These are phyloP conservation scores for Andrena camellia DNA, from an alignment of 2,888 invertebrate species.

Conservation along the genomic window DNA sequence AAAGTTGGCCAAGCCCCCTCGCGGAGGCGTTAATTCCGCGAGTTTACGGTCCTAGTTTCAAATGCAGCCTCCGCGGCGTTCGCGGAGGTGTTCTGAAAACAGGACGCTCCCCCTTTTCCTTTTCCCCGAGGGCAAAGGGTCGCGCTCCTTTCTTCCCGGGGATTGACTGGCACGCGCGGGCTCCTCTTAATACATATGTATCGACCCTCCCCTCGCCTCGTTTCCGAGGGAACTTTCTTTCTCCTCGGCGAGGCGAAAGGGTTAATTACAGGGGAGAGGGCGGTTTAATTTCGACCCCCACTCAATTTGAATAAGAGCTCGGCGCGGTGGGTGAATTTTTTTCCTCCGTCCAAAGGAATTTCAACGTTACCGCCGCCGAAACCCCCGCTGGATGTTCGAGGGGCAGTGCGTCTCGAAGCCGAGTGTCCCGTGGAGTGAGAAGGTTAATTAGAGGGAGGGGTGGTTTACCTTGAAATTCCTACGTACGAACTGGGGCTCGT, in stretches of 20 bases:
- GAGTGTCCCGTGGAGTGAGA: slow-evolving; percentile 18
- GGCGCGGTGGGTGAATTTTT: slow-evolving; percentile 18
- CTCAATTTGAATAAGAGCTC: slow-evolving; percentile 39
- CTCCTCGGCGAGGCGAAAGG: slow-evolving; percentile 10
- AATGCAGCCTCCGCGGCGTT: slow-evolving; percentile 12
- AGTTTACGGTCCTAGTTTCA: slow-evolving; percentile 25
- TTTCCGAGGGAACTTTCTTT: neutral
- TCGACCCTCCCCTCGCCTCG: neutral
- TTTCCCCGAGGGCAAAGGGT: neutral
- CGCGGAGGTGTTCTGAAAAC: neutral
- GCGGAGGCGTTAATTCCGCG: slow-evolving; percentile 44
- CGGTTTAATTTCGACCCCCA: slow-evolving; percentile 16
- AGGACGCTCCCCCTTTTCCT: neutral
- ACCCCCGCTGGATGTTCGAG: slow-evolving; percentile 1
- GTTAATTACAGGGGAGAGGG: slow-evolving; percentile 44
- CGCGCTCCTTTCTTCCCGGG: neutral
- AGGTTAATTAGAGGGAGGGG: slow-evolving; percentile 37
- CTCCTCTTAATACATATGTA: slow-evolving; percentile 2
- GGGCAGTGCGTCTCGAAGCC: slow-evolving; percentile 14
- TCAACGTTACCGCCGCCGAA: neutral
- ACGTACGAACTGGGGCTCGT: neutral
- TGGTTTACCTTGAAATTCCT: slow-evolving; percentile 1
- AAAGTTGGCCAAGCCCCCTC: neutral
- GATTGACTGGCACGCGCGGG: slow-evolving; percentile 9
- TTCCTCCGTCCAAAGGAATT: slow-evolving; percentile 17